Conservation (phyloP, 2,113 vertebrate species). For the Dasyprocta punctata region DNA sequence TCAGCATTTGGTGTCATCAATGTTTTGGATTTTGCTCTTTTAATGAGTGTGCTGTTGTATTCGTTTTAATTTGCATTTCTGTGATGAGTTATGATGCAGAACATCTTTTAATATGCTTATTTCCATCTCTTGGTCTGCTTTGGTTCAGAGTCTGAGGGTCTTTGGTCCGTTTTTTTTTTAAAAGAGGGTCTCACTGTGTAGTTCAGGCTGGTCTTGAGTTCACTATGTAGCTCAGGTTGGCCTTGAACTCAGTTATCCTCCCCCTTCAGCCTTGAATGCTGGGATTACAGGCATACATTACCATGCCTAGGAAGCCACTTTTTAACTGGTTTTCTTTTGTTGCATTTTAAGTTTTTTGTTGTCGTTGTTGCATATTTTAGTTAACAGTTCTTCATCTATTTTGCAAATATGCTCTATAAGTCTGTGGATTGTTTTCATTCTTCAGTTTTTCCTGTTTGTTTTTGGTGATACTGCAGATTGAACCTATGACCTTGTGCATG, state of each 20-base stretch:
- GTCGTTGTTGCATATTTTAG: neutral
- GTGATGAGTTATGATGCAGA: neutral
- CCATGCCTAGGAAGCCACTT: neutral
- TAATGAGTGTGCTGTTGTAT: neutral
- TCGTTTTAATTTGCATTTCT: neutral
- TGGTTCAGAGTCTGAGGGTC: neutral
- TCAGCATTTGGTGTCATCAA: neutral
- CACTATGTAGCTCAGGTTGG: no score
- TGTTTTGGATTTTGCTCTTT: neutral
- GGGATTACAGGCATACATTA: no score
- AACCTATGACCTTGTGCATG: neutral
- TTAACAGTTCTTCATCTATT: neutral
- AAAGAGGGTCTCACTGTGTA: no score
- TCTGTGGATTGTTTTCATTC: neutral
- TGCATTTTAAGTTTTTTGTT: neutral
- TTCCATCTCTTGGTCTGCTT: neutral
- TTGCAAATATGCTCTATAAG: neutral
- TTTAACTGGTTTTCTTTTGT: neutral
- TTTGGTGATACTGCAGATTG: neutral
- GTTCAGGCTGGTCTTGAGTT: no score
- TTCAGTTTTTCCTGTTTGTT: neutral
- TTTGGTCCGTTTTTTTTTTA: neutral
- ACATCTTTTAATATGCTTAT: neutral
- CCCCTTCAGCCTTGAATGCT: no score
- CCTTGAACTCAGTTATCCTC: no score